Conservation (phyloP, 1,140 invertebrate species). For the Tetragonula clypearis region DNA sequence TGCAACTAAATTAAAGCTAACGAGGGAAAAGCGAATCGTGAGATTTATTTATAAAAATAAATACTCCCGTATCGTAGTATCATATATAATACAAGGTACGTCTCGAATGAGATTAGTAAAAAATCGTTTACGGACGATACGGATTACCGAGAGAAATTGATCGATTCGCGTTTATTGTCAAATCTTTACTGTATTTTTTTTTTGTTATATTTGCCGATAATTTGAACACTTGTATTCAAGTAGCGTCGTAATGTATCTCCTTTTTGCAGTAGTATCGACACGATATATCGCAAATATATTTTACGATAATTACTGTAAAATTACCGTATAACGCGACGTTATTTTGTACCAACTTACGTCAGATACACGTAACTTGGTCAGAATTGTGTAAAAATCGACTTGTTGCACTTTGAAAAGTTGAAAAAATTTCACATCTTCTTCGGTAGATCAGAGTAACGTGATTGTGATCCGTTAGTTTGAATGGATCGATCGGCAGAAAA, state of each 20-base stretch:
- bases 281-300: background rate
- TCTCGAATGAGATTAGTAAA: background rate
- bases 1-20: background rate
- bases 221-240: no score
- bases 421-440: no score
- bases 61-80: background rate
- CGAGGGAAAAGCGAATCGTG: background rate
- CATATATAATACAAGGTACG: background rate
- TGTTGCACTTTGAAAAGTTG: background rate
- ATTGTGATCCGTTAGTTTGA: constrained; percentile 59
- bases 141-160: background rate
- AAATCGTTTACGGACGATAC: background rate
- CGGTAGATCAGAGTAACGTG: constrained; percentile 3
- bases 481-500: constrained; percentile 58
- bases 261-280: background rate
- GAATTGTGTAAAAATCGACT: background rate
- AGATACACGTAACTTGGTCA: background rate
- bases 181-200: background rate
- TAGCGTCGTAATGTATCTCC: no score
- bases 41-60: no score
- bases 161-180: background rate
- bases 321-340: background rate
- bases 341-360: background rate
- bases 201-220: no score
- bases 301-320: background rate